Base-by-base conservation (phyloP, 1,140 invertebrate genomes). In the Zaprionus ornatus region DNA sequence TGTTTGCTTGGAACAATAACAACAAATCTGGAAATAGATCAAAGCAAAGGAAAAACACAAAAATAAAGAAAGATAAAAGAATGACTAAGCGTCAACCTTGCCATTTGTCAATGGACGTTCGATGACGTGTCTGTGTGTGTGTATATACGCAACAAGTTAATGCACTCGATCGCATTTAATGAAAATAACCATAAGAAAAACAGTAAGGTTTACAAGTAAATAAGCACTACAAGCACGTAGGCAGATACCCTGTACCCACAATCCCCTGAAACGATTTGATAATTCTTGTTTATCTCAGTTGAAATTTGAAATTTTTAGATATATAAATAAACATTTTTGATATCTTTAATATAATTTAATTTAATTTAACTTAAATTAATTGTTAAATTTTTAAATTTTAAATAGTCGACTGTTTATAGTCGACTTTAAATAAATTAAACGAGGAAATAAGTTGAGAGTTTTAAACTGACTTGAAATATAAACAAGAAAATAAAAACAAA, bases 31-130 rank as follows among this genome's bases (percentile, higher is more conserved):
- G 10, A 45, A 45, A 45, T 45, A 17, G n/a, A 45, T n/a, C 40
- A 45, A 0, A n/a, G 19, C 56, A 59, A 40, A 42, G 21, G 32
- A 40, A 23, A 9, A 50, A 57, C 29, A 35, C 15, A 54, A 37
- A 62, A 61, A 23, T 50, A 23, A 50, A 3, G 25, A 60, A 12
- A 37, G 7, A 19, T 19, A 63, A 65, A 71, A 25, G 45, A 29
- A n/a, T 73, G 70, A 73, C 52, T 67, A 56, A 57, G 64, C 19
- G 6, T 23, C 17, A 25, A 67, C 35, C 52, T 45, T 19, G 45
- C n/a, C 42, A 45, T 15, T 17, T 45, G 19, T 23, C 45, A 50
- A 50, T 50, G 10, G 10, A 23, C 45, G 21, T 23, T 50, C n/a
- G 45, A 21, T 19, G 10, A 50, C 45, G 45, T 50, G 45, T 48